Percentiles rank a stretch among this genome's conserved stretches.
These are phyloP conservation scores for Crotalus helleri DNA, from an alignment of 2,113 vertebrate genomes.

Conservation along the genomic window DNA sequence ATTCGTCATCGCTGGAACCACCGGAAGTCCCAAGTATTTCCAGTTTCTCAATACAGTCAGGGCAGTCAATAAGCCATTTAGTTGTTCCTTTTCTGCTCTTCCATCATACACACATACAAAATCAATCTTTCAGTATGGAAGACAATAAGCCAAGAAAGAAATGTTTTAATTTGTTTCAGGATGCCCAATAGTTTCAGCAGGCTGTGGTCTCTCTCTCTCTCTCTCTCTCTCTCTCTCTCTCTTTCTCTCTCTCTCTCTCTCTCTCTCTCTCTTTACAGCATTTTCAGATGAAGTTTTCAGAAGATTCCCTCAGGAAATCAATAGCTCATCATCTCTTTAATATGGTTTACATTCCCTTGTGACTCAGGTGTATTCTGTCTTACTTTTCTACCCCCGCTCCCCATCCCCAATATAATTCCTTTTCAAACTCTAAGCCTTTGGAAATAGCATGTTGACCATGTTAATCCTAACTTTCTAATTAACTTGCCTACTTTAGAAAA, in stretches of 20 bases:
- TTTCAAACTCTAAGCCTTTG: neutral
- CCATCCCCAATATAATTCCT: neutral
- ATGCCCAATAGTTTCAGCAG: neutral
- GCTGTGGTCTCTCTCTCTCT: neutral
- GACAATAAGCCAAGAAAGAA: neutral
- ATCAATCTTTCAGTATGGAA: neutral
- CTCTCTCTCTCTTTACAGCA: neutral
- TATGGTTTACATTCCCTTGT: conserved; percentile 1
- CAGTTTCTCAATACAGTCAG: neutral
- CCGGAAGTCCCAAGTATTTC: neutral
- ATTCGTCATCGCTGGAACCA: too few species aligned
- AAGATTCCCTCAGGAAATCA: conserved; percentile 7
- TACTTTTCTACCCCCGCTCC: neutral
- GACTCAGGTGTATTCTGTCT: neutral
- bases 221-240: too few species aligned
- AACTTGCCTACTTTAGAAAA: neutral
- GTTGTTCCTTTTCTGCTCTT: neutral
- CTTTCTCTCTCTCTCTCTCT: neutral
- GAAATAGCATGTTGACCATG: neutral
- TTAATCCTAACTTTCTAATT: neutral
- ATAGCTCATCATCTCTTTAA: conserved; percentile 23
- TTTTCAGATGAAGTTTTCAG: conserved; percentile 6
- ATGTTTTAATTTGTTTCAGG: neutral
- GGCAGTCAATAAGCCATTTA: conserved; percentile 3
- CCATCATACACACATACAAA: neutral